Evolutionary conservation across 2,888 invertebrate genomes (phyloP).

Genomic region (Agonopterix subpropinquella): DNA sequence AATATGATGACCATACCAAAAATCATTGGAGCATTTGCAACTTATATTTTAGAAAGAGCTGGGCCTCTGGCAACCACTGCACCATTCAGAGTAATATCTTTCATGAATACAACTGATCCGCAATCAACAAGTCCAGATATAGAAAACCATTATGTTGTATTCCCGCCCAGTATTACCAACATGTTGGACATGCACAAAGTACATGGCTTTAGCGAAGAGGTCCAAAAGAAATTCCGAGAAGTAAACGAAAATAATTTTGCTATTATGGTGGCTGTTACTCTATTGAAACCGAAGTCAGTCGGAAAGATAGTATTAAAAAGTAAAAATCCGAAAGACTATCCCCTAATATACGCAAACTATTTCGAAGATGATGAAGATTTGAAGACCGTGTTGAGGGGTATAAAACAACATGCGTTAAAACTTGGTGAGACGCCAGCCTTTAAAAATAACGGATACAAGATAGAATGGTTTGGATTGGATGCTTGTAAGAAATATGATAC

Average conservation of each 20-base stretch:
- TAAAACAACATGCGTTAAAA: conserved; percentile 30
- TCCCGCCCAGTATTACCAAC: conserved; percentile 11
- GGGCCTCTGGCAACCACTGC: conserved; percentile 64
- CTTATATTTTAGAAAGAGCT: conserved; percentile 57
- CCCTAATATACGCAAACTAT: conserved; percentile 79
- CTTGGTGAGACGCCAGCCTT: conserved; percentile 39
- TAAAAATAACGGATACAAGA: conserved; percentile 31
- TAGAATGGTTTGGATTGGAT: conserved; percentile 43
- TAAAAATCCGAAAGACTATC: conserved; percentile 79
- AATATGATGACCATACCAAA: conserved; percentile 26
- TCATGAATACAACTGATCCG: conserved; percentile 44
- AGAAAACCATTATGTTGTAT: conserved; percentile 40
- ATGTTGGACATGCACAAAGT: conserved; percentile 31
- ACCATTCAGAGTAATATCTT: conserved; percentile 43
- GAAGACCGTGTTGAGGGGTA: conserved; percentile 30
- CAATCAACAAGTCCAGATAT: conserved; percentile 38
- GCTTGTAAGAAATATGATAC: conserved; percentile 34
- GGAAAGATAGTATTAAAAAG: conserved; percentile 81
- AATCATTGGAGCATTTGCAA: conserved; percentile 37
- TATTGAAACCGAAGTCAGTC: conserved; percentile 80
- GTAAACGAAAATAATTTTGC: conserved; percentile 35
- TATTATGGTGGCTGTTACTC: conserved; percentile 68
- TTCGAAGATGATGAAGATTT: conserved; percentile 74
- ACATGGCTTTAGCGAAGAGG: conserved; percentile 35
- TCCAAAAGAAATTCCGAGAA: conserved; percentile 26